Evolutionary conservation across 2,797 vertebrate species (phyloP), one percentile per base, ranked within the genome.

Genomic region (Garrulus glandarius): DNA sequence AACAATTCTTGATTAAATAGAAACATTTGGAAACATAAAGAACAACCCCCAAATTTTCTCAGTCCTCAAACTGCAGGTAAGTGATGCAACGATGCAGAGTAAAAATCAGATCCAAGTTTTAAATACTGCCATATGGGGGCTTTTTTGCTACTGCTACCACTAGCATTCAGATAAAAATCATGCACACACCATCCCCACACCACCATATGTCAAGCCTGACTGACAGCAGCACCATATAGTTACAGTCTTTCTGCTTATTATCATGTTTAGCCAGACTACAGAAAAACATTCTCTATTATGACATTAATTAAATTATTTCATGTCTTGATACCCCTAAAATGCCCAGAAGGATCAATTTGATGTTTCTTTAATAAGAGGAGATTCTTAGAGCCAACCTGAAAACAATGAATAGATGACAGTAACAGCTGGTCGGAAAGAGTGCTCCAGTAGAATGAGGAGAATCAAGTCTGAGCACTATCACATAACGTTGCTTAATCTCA

Each of bases 401-500:
- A 89, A 92, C 27, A 89, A 52, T 29, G n/a, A 95, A 84, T 13
- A 55, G 57, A 95, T 75, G 80, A 84, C 36, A 92, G 50, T 9
- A 95, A 89, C 94, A 98, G 79, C 90, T 97, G 74, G 26, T 47
- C 70, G 29, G 74, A 55, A 78, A 55, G 56, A 69, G 20, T 37
- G 56, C 68, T 94, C 56, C 71, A 94, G 79, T 71, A 11, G 27
- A 77, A 92, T 2, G 5, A 87, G 41, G 72, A 97, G 85, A 92
- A 67, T 88, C n/a, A 91, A 90, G 72, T 76, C 71, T 72, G 44
- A 64, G 50, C 39, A 23, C 87, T 96, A 93, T 97, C 96, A 89
- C 75, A 36, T 95, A 97, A 96, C 47, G 0, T 44, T 75, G 50
- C 68, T 95, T 93, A 70, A 95, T 87, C 70, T 80, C 36, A 64